Evolutionary conservation across 2,888 invertebrate genomes (phyloP).

Genomic region (Adineta ricciae): DNA sequence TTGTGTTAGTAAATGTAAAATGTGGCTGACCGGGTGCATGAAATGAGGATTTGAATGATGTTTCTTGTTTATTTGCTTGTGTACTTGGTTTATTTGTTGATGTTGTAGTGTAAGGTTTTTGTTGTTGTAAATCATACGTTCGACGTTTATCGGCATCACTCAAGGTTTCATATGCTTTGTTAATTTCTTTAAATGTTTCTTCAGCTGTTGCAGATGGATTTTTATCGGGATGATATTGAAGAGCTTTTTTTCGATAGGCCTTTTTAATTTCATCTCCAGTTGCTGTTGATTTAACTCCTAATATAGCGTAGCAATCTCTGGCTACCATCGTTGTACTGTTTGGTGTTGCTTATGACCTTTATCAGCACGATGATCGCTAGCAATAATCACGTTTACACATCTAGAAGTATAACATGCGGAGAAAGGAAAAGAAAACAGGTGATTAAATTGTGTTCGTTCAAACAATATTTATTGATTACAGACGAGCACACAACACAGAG

Average conservation of each 20-base stretch:
- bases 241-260: neutral
- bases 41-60: constrained; percentile 1
- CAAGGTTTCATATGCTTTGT: constrained; percentile 10
- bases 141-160: constrained; percentile 16
- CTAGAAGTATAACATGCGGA: neutral
- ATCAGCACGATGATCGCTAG: too few species aligned
- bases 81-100: neutral
- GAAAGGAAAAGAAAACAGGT: neutral
- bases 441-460: neutral
- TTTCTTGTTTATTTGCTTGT: neutral
- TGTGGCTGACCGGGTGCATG: neutral
- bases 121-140: constrained; percentile 16
- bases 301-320: neutral
- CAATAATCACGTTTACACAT: neutral
- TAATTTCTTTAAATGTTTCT: constrained; percentile 13
- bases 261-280: neutral
- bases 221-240: constrained; percentile 15
- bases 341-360: neutral
- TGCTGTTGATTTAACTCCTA: neutral
- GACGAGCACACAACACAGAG: neutral
- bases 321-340: neutral
- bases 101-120: neutral
- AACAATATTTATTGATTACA: neutral
- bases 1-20: neutral
- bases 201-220: neutral